These are phyloP conservation scores for Strigops habroptila DNA, from an alignment of 2,113 vertebrate species.

Conservation along the genomic window DNA sequence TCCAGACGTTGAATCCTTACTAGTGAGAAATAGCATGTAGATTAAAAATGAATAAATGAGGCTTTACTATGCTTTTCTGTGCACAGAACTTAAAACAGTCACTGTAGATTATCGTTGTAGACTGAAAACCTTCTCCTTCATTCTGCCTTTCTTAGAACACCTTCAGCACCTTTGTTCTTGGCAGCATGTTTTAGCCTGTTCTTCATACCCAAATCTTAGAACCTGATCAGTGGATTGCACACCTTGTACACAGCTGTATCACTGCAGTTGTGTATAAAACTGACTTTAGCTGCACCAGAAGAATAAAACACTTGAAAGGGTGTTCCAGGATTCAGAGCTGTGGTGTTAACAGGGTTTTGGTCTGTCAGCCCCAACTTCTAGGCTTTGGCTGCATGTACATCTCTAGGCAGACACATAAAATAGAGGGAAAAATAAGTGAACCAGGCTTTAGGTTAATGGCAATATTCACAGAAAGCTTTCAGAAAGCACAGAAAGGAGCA, in stretches of 20 bases:
- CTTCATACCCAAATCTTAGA: neutral
- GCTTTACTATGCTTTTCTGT: neutral
- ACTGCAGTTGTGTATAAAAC: neutral
- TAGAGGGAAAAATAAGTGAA: neutral
- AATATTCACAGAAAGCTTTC: neutral
- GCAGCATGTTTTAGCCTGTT: neutral
- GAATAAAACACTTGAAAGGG: neutral
- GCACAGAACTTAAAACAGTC: neutral
- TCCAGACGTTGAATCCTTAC: neutral
- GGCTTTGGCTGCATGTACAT: neutral
- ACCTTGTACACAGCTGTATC: neutral
- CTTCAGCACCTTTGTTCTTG: neutral
- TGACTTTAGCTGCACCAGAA: neutral
- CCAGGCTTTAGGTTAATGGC: neutral
- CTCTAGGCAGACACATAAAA: neutral
- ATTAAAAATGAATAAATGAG: neutral
- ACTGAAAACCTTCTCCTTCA: neutral
- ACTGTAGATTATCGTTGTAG: neutral
- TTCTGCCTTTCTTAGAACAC: neutral
- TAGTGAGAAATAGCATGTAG: neutral
- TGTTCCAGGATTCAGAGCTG: neutral
- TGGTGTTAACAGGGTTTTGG: neutral
- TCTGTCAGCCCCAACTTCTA: neutral
- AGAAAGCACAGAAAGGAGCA: neutral
- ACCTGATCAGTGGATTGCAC: accelerated